phyloP scores from a whole-genome alignment of 2,113 vertebrate genomes.

The Crotalus viridis region DNA sequence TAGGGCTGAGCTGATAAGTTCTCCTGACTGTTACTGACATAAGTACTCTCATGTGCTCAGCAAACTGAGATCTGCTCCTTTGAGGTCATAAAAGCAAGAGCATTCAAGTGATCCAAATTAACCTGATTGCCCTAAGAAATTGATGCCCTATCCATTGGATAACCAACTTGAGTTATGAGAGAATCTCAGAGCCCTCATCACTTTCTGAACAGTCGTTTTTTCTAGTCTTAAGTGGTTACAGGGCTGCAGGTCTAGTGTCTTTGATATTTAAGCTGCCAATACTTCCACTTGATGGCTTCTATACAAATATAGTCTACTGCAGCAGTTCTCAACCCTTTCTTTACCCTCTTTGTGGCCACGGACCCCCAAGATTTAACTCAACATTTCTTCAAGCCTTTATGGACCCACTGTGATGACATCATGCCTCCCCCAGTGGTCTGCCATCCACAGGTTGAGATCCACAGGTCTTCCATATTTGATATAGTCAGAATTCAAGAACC shows the following conservation, averaged over 20 bases:
- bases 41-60: conserved; percentile 24
- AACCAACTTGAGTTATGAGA: conserved; percentile 7
- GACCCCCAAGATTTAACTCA: background rate
- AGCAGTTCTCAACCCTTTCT: background rate
- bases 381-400: background rate
- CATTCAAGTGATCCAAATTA: conserved; percentile 43
- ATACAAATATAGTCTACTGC: background rate
- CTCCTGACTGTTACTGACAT: conserved; percentile 28
- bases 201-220: background rate
- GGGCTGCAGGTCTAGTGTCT: background rate
- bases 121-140: conserved; percentile 31
- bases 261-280: background rate
- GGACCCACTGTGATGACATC: background rate
- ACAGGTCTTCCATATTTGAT: background rate
- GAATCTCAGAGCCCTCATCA: background rate
- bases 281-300: background rate
- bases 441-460: background rate
- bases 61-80: conserved; percentile 38
- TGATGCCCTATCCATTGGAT: conserved; percentile 5
- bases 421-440: background rate
- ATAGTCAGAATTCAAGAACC: background rate
- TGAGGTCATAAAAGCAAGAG: conserved; percentile 39
- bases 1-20: conserved; percentile 30
- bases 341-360: background rate
- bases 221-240: background rate